A percentile compares a stretch with the other conserved stretches of the same genome.
phyloP scores from a whole-genome alignment of 2,888 invertebrate species.

The Eucera pruinosa region DNA sequence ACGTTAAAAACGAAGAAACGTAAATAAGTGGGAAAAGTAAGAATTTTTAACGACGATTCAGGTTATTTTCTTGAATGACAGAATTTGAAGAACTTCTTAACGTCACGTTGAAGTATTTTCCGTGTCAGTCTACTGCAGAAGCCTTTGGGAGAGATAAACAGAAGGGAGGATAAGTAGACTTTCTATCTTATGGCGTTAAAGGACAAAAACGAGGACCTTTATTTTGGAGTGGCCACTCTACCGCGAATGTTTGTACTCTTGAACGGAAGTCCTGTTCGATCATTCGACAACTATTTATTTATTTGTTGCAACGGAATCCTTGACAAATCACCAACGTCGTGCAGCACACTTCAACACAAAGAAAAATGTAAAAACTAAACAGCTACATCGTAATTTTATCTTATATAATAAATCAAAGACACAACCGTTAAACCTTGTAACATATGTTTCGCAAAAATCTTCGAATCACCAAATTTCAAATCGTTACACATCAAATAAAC shows the following conservation, averaged over 20 bases:
- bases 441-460: slow-evolving; percentile 34
- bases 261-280: slow-evolving; percentile 59
- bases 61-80: slow-evolving; percentile 21
- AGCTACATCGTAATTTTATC: background rate
- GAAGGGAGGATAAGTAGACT: slow-evolving; percentile 43
- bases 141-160: slow-evolving; percentile 53
- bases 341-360: background rate
- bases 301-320: slow-evolving; percentile 4
- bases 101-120: slow-evolving; percentile 27
- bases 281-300: slow-evolving; percentile 22
- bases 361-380: background rate
- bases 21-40: background rate
- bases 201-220: slow-evolving; percentile 37
- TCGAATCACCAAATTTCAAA: slow-evolving; percentile 62
- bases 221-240: slow-evolving; percentile 53
- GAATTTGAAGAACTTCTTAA: slow-evolving; percentile 17
- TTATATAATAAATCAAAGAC: background rate
- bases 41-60: background rate
- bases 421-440: background rate
- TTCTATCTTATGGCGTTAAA: slow-evolving; percentile 49
- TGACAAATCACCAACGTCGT: background rate
- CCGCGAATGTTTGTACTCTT: slow-evolving; percentile 47
- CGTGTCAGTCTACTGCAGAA: slow-evolving; percentile 37
- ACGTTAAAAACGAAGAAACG: background rate
- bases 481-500: slow-evolving; percentile 71